A percentile compares a stretch with the other conserved stretches of the same genome.
Evolutionary conservation across 2,888 invertebrate genomes (phyloP).

Genomic region (Philonicus albiceps): DNA sequence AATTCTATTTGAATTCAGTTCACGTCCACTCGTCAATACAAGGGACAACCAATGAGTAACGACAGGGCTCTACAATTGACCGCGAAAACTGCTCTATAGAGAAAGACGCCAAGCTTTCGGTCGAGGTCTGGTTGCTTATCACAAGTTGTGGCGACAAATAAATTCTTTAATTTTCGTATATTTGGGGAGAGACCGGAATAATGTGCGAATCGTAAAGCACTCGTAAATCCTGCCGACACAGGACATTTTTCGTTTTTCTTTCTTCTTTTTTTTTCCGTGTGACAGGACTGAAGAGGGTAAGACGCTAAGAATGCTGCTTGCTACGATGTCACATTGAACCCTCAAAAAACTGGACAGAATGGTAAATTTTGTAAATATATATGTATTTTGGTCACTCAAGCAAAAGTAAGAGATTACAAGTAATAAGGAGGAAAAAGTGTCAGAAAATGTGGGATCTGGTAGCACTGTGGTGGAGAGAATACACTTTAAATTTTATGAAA

Average conservation of each 20-base stretch:
- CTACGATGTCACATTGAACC: neutral
- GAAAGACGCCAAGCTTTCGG: neutral
- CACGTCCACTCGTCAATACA: slow-evolving; percentile 28
- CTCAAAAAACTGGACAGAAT: neutral
- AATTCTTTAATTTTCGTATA: slow-evolving; percentile 29
- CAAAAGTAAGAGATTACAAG: neutral
- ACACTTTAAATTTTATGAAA: neutral
- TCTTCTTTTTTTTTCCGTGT: neutral
- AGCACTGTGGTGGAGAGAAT: neutral
- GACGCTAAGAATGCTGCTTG: neutral
- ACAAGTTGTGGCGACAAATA: slow-evolving; percentile 11
- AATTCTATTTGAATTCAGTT: neutral
- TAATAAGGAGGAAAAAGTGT: neutral
- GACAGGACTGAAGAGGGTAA: neutral
- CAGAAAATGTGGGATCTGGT: neutral
- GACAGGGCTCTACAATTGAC: slow-evolving; percentile 25
- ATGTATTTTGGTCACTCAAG: neutral
- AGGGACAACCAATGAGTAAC: slow-evolving; percentile 11
- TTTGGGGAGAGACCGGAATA: neutral
- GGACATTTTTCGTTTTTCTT: neutral
- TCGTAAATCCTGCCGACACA: neutral
- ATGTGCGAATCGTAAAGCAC: neutral
- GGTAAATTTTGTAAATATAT: neutral
- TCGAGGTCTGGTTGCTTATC: slow-evolving; percentile 12
- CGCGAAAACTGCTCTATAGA: slow-evolving; percentile 1